phyloP scores from a whole-genome alignment of 2,888 invertebrate species.

The Apocheima hispidaria region DNA sequence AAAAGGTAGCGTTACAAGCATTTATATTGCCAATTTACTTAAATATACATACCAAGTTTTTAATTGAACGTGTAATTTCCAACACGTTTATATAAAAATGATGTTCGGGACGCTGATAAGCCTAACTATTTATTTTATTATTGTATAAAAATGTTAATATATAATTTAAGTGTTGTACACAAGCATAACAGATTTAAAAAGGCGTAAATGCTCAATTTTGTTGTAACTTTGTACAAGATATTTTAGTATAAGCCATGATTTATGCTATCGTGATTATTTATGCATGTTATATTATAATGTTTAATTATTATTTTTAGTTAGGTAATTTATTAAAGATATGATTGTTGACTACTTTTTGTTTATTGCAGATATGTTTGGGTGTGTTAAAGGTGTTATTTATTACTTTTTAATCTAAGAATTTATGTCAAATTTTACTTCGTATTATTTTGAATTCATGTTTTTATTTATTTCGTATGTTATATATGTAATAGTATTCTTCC shows the following conservation, averaged over 20 bases:
- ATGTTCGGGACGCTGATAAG: too few species aligned
- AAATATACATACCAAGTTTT: too few species aligned
- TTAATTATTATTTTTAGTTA: constrained; percentile 29
- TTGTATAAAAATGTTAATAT: constrained; percentile 26
- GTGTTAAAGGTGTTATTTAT: constrained; percentile 57
- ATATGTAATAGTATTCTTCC: constrained; percentile 24
- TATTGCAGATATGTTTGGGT: constrained; percentile 58
- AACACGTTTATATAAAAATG: too few species aligned
- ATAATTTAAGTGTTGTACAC: background rate
- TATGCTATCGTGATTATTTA: background rate
- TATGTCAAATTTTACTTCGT: constrained; percentile 14
- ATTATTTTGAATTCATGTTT: constrained; percentile 22
- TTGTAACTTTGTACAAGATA: too few species aligned
- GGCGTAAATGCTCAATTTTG: too few species aligned
- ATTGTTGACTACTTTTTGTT: constrained; percentile 54
- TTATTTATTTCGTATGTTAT: constrained; percentile 1
- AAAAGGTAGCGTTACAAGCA: too few species aligned
- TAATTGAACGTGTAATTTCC: too few species aligned
- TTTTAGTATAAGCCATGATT: too few species aligned
- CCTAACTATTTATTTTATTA: constrained; percentile 34
- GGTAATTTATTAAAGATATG: constrained; percentile 60
- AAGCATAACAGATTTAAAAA: background rate
- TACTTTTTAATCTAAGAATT: constrained; percentile 21
- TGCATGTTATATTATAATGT: constrained; percentile 10
- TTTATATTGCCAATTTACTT: too few species aligned